Conservation (phyloP, 2,113 vertebrate genomes). For the Phycodurus eques region DNA sequence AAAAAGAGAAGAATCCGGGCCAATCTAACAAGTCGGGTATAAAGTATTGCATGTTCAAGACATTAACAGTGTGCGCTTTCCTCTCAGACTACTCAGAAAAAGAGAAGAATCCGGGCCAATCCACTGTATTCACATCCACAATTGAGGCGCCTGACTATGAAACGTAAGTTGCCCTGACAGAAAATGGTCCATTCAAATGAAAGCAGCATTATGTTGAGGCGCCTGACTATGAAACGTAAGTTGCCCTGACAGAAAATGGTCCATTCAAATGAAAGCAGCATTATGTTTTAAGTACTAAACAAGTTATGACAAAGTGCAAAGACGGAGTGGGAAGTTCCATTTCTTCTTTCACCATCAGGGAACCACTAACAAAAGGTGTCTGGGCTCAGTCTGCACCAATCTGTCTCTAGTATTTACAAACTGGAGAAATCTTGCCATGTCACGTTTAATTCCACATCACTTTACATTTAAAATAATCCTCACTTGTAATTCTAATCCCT, state of each 20-base stretch:
- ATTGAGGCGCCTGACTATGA: slow-evolving; percentile 80
- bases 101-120: slow-evolving; percentile 70
- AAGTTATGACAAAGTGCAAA: background rate
- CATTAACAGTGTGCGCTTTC: background rate
- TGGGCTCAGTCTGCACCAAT: background rate
- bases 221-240: slow-evolving; percentile 85
- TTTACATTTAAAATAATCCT: background rate
- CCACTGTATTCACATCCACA: slow-evolving; percentile 73
- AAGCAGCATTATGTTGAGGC: slow-evolving; percentile 51
- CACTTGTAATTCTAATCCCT: background rate
- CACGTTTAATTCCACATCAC: background rate
- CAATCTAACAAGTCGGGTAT: background rate
- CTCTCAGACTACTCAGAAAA: slow-evolving; percentile 64
- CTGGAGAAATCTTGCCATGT: slow-evolving; percentile 5
- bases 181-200: background rate
- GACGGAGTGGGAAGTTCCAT: background rate
- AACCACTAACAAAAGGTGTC: background rate
- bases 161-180: slow-evolving; percentile 72
- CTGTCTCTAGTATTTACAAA: background rate
- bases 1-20: too few species aligned
- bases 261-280: background rate
- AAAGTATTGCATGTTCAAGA: background rate
- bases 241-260: slow-evolving; percentile 21
- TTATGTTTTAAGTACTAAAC: background rate
- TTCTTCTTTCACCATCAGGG: background rate